A percentile compares a stretch with the other conserved stretches of the same genome.
phyloP scores from a whole-genome alignment of 2,797 vertebrate genomes.

The Sebastes cheni region DNA sequence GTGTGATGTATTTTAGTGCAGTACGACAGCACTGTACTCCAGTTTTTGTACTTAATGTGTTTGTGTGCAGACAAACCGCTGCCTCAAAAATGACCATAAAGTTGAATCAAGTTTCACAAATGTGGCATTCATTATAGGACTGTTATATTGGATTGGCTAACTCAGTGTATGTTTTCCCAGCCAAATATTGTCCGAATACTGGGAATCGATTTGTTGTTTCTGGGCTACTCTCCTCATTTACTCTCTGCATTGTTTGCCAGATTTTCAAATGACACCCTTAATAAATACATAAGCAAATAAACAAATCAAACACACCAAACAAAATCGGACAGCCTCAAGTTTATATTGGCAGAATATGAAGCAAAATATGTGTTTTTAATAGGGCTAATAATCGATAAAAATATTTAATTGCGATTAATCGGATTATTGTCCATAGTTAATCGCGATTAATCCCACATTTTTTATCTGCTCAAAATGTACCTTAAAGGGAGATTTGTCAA shows the following conservation, averaged over 20 bases:
- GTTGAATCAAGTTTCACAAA: background rate
- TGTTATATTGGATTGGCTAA: background rate
- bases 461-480: too few relatives aligned
- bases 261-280: background rate
- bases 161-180: background rate
- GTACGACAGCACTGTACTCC: background rate
- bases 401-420: too few relatives aligned
- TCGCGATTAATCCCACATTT: too few relatives aligned
- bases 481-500: too few relatives aligned
- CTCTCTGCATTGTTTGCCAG: background rate
- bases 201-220: background rate
- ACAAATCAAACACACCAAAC: background rate
- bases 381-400: too few relatives aligned
- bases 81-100: background rate
- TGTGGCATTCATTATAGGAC: background rate
- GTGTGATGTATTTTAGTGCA: background rate
- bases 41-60: background rate
- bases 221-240: background rate
- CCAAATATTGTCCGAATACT: background rate
- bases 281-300: background rate
- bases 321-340: background rate
- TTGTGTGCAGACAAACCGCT: background rate
- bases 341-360: background rate
- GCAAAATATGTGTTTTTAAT: background rate
- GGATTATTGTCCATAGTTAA: too few relatives aligned